phyloP scores from a whole-genome alignment of 2,888 invertebrate genomes.

The Amblyteles armatorius region DNA sequence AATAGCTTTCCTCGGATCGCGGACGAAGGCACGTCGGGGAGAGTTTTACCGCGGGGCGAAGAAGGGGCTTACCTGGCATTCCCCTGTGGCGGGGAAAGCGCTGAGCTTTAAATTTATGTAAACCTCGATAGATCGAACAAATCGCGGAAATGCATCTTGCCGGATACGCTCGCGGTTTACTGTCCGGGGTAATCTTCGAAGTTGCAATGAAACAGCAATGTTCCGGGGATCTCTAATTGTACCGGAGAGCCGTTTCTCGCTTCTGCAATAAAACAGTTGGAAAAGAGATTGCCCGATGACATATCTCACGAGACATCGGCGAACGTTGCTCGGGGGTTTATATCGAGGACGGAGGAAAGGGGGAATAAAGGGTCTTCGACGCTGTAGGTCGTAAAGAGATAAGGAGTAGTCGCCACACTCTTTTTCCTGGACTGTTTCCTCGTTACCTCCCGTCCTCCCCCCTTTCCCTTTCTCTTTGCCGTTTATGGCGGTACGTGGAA shows the following conservation, averaged over 20 bases:
- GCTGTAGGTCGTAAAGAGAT: constrained; percentile 68
- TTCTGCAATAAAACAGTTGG: constrained; percentile 48
- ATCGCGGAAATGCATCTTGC: constrained; percentile 5
- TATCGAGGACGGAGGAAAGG: constrained; percentile 50
- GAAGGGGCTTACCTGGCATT: too few relatives aligned
- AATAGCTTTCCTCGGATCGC: constrained; percentile 65
- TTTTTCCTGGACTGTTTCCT: constrained; percentile 24
- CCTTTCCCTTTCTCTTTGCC: constrained; percentile 47
- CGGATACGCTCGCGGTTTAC: constrained; percentile 2
- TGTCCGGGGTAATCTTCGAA: constrained; percentile 25
- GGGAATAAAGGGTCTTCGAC: constrained; percentile 61
- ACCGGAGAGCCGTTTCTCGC: constrained; percentile 51
- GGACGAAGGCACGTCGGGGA: neutral
- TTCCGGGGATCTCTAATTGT: constrained; percentile 52
- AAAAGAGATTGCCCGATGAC: constrained; percentile 59
- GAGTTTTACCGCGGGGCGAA: neutral
- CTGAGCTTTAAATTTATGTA: neutral
- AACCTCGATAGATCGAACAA: constrained; percentile 17
- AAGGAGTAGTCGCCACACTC: constrained; percentile 61
- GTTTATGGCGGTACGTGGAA: constrained; percentile 68
- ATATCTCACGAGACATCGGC: constrained; percentile 62
- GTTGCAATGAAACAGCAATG: constrained; percentile 26
- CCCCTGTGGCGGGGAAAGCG: neutral
- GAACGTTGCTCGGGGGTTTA: constrained; percentile 55
- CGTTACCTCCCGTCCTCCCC: constrained; percentile 44